Evolutionary conservation across 2,888 invertebrate species (phyloP).

Genomic region (Oligia strigilis): DNA sequence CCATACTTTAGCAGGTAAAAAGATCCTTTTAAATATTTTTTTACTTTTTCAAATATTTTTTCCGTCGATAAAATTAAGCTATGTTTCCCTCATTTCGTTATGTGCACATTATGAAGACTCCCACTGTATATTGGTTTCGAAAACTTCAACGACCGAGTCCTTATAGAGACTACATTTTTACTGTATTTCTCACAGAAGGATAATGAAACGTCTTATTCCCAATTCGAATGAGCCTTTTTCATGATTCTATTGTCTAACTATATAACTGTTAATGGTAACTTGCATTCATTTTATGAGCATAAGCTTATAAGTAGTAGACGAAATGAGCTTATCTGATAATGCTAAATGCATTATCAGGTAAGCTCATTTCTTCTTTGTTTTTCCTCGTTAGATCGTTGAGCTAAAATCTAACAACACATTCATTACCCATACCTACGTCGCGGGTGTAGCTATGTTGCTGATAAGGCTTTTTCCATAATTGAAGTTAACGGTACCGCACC

Average conservation of each 20-base stretch:
- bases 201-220: conserved; percentile 21
- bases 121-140: conserved; percentile 61
- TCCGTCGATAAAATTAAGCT: too few species aligned
- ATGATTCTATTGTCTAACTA: not conserved
- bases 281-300: not conserved
- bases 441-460: conserved; percentile 19
- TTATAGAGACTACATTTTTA: conserved; percentile 50
- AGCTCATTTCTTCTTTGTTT: not conserved
- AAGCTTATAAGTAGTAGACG: not conserved
- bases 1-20: too few species aligned
- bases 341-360: not conserved
- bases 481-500: conserved; percentile 45
- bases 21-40: too few species aligned
- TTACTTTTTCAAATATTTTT: too few species aligned
- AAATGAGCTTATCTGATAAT: conserved; percentile 12
- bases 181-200: conserved; percentile 40
- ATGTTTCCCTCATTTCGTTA: too few species aligned
- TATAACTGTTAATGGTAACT: not conserved
- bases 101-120: too few species aligned
- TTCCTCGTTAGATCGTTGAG: not conserved
- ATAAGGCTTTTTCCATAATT: conserved; percentile 54
- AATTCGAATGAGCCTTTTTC: conserved; percentile 11
- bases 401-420: conserved; percentile 24
- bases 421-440: conserved; percentile 27
- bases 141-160: conserved; percentile 64